Base-by-base conservation (phyloP, 2,113 vertebrate genomes). In the Sebastes fasciatus region DNA sequence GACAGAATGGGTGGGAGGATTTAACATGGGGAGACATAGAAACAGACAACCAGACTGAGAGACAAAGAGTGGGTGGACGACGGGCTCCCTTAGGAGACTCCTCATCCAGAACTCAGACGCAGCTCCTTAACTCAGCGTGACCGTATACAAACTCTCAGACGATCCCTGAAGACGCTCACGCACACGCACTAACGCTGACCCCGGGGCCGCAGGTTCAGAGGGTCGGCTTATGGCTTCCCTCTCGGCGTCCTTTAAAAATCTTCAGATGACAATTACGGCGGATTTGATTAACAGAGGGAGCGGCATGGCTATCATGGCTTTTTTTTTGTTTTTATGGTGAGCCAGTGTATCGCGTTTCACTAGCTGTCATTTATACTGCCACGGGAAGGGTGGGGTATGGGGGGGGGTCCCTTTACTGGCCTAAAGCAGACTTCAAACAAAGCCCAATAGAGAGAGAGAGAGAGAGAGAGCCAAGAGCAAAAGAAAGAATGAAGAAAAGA, bases 341-440 rank as follows among this genome's bases (percentile, higher is more conserved):
- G 84, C 82, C 84, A 78, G 79, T 75, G 68, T 92, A 89, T 96
- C 90, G 4, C 1, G 84, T 96, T 96, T 95, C 95, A 95, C 94
- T 89, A 93, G 94, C 94, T 96, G 95, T 95, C 94, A 95, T 94
- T 96, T 95, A 94, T 93, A 95, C 79, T 85, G 79, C 88, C 84
- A 67, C 48, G 83, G 92, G 80, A 91, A 90, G 83, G 86, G 84
- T 16, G 21, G 62, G 46, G 16, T 88, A 91, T 91, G 91, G n/a
- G 49, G 57, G 34, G 88, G 92, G 91, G 92, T 92, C 91, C 85
- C 91, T 96, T 95, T 95, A 95, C 88, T 91, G 90, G 91, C 80
- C 84, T 19, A 63, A 72, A 90, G 88, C 91, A 94, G 94, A 95
- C 95, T 95, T 95, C 94, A 96, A 96, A 95, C 92, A 88, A 87